Conservation (phyloP, 1,140 invertebrate genomes). For the Maconellicoccus hirsutus region DNA sequence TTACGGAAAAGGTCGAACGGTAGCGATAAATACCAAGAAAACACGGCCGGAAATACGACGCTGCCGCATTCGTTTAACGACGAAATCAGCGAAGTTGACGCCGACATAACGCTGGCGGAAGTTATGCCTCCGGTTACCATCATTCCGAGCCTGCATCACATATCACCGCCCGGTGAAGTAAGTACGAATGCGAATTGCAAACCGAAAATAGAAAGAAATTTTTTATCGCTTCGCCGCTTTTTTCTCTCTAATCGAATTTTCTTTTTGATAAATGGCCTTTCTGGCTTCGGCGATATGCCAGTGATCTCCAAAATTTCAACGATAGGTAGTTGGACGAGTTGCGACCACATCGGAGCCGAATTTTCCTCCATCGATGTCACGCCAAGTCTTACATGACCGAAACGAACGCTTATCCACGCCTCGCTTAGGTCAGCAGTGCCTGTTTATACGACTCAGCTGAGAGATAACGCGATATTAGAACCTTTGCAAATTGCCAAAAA, state of each 20-base stretch:
- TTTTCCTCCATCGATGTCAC: too few relatives aligned
- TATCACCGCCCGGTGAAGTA: slow-evolving; percentile 30
- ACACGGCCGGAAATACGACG: slow-evolving; percentile 39
- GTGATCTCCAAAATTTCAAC: too few relatives aligned
- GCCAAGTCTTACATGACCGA: too few relatives aligned
- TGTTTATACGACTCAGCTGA: too few relatives aligned
- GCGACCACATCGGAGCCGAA: too few relatives aligned
- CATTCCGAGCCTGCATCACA: slow-evolving; percentile 25
- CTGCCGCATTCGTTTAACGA: slow-evolving; percentile 56
- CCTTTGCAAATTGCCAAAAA: too few relatives aligned
- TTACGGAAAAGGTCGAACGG: slow-evolving; percentile 42
- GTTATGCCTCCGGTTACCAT: slow-evolving; percentile 28
- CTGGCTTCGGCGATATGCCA: too few relatives aligned
- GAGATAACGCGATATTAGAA: too few relatives aligned
- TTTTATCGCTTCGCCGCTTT: background rate
- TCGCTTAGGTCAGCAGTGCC: too few relatives aligned
- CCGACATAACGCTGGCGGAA: slow-evolving; percentile 48
- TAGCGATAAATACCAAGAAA: slow-evolving; percentile 41
- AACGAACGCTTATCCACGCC: too few relatives aligned
- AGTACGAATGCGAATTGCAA: background rate
- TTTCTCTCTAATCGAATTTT: background rate
- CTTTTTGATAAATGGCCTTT: background rate
- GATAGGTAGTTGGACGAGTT: too few relatives aligned
- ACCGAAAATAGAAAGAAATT: background rate
- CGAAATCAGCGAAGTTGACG: slow-evolving; percentile 58